A percentile compares a stretch with the other conserved stretches of the same genome.
These are phyloP conservation scores for Perodicticus potto DNA, from an alignment of 2,797 vertebrate genomes.

Conservation along the genomic window DNA sequence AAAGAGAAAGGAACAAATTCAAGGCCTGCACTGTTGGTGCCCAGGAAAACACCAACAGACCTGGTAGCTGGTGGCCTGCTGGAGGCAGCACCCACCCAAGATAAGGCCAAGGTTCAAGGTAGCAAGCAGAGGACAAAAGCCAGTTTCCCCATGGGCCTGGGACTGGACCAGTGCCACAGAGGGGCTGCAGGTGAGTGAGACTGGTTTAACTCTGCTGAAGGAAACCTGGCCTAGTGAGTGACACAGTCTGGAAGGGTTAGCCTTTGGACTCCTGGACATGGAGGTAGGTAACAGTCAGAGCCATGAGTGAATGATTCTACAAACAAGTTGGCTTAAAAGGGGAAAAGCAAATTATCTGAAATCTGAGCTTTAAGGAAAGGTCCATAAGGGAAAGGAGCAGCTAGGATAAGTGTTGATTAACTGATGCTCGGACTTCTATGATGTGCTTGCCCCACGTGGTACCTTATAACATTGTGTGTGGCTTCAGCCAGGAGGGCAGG, in stretches of 20 bases:
- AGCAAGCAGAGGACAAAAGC: not conserved
- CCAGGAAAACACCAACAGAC: not conserved
- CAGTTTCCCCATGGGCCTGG: not conserved
- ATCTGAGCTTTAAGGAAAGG: not conserved
- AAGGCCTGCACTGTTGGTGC: not conserved
- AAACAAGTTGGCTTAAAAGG: not conserved
- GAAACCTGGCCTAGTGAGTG: not conserved
- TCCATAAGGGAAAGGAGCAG: not conserved
- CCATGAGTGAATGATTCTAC: not conserved
- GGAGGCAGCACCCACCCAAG: not conserved
- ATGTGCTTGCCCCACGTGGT: not conserved
- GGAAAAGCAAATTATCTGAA: not conserved
- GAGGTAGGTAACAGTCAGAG: not conserved
- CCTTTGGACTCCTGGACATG: not conserved
- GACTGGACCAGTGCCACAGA: not conserved
- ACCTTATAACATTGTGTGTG: fast-evolving
- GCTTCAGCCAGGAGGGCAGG: not conserved
- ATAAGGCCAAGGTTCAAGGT: not conserved
- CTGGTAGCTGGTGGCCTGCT: not conserved
- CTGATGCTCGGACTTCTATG: fast-evolving
- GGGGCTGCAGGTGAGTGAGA: not conserved
- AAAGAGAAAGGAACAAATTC: not conserved
- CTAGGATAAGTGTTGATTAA: not conserved
- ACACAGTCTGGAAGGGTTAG: not conserved
- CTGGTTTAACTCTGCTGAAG: not conserved